These are phyloP conservation scores for Parambassis ranga DNA, from an alignment of 2,797 vertebrate genomes.

Conservation along the genomic window DNA sequence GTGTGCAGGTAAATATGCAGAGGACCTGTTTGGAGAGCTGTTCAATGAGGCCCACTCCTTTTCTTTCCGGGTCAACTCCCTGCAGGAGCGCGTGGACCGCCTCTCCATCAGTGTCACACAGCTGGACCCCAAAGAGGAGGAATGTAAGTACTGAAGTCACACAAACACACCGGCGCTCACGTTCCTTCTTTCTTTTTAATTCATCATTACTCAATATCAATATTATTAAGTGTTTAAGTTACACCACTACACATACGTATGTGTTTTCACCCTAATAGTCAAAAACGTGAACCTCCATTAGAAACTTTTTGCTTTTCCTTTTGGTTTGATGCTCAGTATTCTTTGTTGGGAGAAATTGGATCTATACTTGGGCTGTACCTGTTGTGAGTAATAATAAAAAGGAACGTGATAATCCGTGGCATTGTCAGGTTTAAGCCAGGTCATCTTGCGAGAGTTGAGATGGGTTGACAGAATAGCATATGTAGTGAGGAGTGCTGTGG, in stretches of 20 bases:
- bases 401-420: conserved; percentile 28
- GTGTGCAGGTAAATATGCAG: conserved; percentile 96
- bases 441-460: conserved; percentile 17
- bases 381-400: conserved; percentile 33
- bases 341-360: conserved; percentile 44
- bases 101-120: conserved; percentile 98
- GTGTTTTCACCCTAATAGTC: conserved; percentile 22
- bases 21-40: conserved; percentile 98
- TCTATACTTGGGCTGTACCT: conserved; percentile 4
- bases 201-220: not conserved
- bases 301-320: conserved; percentile 25
- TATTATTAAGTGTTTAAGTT: not conserved
- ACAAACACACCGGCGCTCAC: not conserved
- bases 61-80: conserved; percentile 97
- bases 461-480: conserved; percentile 8
- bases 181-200: no score
- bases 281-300: conserved; percentile 14
- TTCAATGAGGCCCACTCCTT: conserved; percentile 98
- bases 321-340: conserved; percentile 18
- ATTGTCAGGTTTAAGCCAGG: conserved; percentile 42
- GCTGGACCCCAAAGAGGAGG: conserved; percentile 98
- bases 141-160: conserved; percentile 84
- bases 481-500: conserved; percentile 18
- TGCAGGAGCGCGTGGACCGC: conserved; percentile 97
- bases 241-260: not conserved